Evolutionary conservation across 2,888 invertebrate genomes (phyloP).

Genomic region (Xylocampa areola): DNA sequence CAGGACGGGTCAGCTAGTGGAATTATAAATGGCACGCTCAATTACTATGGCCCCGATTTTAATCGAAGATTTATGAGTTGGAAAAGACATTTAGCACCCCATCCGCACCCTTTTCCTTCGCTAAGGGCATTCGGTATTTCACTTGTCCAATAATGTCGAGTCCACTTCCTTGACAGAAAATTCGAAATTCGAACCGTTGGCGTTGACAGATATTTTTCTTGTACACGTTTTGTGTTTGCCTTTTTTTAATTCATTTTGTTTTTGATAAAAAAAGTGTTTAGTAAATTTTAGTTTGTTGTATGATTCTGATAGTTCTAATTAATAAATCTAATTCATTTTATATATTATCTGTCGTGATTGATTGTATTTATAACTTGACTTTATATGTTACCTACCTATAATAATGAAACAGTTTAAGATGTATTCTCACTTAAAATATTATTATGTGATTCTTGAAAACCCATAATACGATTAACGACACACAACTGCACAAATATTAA

Average conservation of each 20-base stretch:
- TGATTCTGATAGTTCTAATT: too few species aligned
- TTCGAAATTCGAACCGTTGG: conserved; percentile 27
- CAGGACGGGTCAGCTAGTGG: too few species aligned
- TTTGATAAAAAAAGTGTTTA: not conserved
- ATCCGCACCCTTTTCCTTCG: conserved; percentile 67
- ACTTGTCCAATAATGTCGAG: conserved; percentile 56
- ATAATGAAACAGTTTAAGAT: too few species aligned
- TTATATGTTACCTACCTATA: too few species aligned
- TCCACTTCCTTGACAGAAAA: conserved; percentile 25
- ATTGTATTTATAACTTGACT: too few species aligned
- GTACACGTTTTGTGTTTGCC: conserved; percentile 4
- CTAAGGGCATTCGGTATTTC: conserved; percentile 66
- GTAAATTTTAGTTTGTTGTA: not conserved
- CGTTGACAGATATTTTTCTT: not conserved
- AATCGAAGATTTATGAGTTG: conserved; percentile 73
- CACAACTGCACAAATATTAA: conserved; percentile 29
- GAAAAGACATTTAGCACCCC: conserved; percentile 72
- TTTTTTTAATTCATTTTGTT: conserved; percentile 25
- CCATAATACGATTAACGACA: too few species aligned
- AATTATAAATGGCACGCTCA: conserved; percentile 65
- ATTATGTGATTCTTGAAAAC: too few species aligned
- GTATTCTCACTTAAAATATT: too few species aligned
- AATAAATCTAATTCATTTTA: too few species aligned
- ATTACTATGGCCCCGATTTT: conserved; percentile 63
- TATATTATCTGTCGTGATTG: too few species aligned